These are phyloP conservation scores for Lithophane ornitopus DNA, from an alignment of 2,888 invertebrate genomes.

Conservation along the genomic window DNA sequence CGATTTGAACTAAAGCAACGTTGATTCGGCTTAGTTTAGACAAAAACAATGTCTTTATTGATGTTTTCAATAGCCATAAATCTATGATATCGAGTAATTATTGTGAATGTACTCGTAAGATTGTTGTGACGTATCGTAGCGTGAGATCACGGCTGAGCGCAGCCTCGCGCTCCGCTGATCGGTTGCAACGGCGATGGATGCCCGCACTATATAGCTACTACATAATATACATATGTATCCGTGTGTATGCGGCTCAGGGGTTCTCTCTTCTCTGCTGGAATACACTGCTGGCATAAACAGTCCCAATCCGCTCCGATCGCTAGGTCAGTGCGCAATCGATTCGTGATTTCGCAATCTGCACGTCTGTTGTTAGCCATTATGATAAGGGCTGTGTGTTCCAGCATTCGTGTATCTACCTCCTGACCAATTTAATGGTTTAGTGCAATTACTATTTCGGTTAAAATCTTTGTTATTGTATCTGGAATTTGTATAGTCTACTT, in stretches of 20 bases:
- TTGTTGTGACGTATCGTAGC: slow-evolving; percentile 40
- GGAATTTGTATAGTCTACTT: slow-evolving; percentile 63
- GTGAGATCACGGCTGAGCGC: slow-evolving; percentile 49
- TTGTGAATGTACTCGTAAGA: slow-evolving; percentile 42
- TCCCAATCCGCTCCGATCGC: slow-evolving; percentile 6
- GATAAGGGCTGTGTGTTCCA: slow-evolving; percentile 47
- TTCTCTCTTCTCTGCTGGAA: slow-evolving; percentile 38
- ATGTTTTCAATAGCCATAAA: slow-evolving; percentile 13
- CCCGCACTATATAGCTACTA: slow-evolving; percentile 29
- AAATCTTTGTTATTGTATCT: slow-evolving; percentile 47
- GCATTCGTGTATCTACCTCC: slow-evolving; percentile 69
- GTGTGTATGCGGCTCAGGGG: slow-evolving; percentile 39
- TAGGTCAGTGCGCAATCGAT: slow-evolving; percentile 33
- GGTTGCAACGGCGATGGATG: slow-evolving; percentile 28
- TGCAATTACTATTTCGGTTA: slow-evolving; percentile 55
- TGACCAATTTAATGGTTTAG: slow-evolving; percentile 72
- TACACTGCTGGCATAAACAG: slow-evolving; percentile 51
- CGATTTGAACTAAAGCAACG: not conserved
- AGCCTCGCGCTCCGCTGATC: slow-evolving; percentile 45
- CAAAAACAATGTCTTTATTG: slow-evolving; percentile 18
- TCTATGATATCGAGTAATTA: slow-evolving; percentile 40
- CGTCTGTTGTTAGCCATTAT: not conserved
- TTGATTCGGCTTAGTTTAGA: not conserved
- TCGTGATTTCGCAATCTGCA: slow-evolving; percentile 9
- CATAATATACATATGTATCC: slow-evolving; percentile 33